phyloP scores from a whole-genome alignment of 2,797 vertebrate genomes.

The Microctenopoma lineatum region DNA sequence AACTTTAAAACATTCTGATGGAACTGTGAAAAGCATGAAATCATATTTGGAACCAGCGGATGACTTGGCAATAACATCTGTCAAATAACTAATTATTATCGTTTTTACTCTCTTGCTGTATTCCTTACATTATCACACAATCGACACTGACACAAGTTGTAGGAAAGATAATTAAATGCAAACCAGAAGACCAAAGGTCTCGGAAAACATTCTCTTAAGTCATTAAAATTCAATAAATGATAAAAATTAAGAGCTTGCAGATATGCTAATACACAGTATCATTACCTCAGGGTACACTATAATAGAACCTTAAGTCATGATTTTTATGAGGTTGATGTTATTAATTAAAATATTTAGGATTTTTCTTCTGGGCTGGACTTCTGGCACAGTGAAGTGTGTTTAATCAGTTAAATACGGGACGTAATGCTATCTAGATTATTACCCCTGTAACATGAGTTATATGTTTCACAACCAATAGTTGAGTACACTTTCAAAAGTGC shows the following conservation, averaged over 20 bases:
- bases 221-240: constrained; percentile 41
- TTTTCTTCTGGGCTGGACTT: constrained; percentile 17
- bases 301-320: constrained; percentile 23
- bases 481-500: neutral
- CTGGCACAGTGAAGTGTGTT: constrained; percentile 6
- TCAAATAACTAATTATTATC: neutral
- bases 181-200: constrained; percentile 25
- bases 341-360: constrained; percentile 22
- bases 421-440: neutral
- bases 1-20: neutral
- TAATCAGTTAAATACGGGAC: constrained; percentile 1
- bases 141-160: constrained; percentile 11
- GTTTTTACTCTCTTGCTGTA: neutral
- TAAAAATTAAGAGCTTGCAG: constrained; percentile 34
- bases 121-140: constrained; percentile 17
- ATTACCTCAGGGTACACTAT: constrained; percentile 11
- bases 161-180: constrained; percentile 38
- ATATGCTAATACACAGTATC: constrained; percentile 22
- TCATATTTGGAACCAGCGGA: neutral
- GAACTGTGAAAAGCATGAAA: neutral
- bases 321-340: constrained; percentile 13
- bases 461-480: neutral
- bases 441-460: neutral
- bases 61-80: neutral
- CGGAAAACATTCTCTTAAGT: constrained; percentile 13